A percentile compares a stretch with the other conserved stretches of the same genome.
Evolutionary conservation across 2,888 invertebrate genomes (phyloP).

Genomic region (Volucella inflata): DNA sequence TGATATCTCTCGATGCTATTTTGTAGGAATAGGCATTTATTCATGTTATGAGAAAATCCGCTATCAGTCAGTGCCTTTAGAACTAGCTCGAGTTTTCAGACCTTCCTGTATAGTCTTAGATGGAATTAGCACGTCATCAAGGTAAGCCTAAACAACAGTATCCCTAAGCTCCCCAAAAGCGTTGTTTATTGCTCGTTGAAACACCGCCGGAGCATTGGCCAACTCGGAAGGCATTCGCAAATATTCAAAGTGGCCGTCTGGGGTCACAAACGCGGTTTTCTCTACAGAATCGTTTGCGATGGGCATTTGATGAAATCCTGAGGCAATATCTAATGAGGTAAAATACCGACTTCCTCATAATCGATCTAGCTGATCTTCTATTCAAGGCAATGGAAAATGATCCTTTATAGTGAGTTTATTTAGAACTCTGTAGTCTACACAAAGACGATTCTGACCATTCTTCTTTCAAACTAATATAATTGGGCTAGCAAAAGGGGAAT

Average conservation of each 20-base stretch:
- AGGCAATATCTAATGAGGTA: too few relatives aligned
- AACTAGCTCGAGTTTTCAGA: background rate
- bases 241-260: too few relatives aligned
- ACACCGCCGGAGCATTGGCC: too few relatives aligned
- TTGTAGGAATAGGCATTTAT: background rate
- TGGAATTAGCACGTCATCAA: background rate
- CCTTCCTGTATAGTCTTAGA: background rate
- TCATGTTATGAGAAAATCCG: background rate
- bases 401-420: conserved; percentile 17
- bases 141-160: background rate
- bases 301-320: too few relatives aligned
- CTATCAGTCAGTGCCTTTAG: background rate
- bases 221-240: too few relatives aligned
- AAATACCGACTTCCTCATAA: too few relatives aligned
- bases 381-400: too few relatives aligned
- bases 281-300: too few relatives aligned
- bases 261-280: too few relatives aligned
- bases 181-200: background rate
- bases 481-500: conserved; percentile 34
- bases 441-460: conserved; percentile 20
- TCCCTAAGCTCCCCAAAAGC: background rate
- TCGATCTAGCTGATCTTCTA: too few relatives aligned
- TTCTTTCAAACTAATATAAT: conserved; percentile 34
- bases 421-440: conserved; percentile 20
- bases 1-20: too few relatives aligned